Evolutionary conservation across 2,113 vertebrate genomes (phyloP).

Genomic region (Corythaeola cristata): DNA sequence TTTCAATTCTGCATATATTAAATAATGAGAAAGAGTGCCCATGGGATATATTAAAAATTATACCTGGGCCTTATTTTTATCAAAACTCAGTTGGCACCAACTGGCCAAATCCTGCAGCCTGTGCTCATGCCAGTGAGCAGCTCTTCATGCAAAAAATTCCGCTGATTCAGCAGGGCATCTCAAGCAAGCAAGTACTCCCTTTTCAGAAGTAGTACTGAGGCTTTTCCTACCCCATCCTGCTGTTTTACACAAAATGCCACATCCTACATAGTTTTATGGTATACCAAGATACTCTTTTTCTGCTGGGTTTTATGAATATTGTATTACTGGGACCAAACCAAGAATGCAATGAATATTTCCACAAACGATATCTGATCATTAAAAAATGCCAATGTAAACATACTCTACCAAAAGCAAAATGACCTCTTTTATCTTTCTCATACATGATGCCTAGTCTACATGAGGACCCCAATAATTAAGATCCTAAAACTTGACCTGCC

Average conservation of each 20-base stretch:
- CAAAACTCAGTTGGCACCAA: not conserved
- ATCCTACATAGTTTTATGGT: not conserved
- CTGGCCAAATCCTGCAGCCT: not conserved
- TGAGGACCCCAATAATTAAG: not conserved
- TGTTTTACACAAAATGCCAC: constrained; percentile 1
- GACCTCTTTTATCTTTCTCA: not conserved
- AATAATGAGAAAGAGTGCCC: not conserved
- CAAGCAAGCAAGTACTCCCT: not conserved
- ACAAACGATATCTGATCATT: not conserved
- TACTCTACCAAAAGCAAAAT: not conserved
- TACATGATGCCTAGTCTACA: not conserved
- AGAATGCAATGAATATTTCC: not conserved
- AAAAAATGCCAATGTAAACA: not conserved
- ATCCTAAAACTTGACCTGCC: not conserved
- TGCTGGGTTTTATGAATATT: not conserved
- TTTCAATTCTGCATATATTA: not conserved
- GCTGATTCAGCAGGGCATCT: not conserved
- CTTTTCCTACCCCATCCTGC: not conserved
- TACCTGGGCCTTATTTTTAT: not conserved
- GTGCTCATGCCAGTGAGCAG: not conserved
- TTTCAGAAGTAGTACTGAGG: not conserved
- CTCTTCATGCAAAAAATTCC: not conserved
- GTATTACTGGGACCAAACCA: not conserved
- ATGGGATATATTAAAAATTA: not conserved
- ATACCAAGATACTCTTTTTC: not conserved